Evolutionary conservation across 1,140 invertebrate species (phyloP), one percentile per base, ranked within the genome.

Genomic region (Elymnias hypermnestra): DNA sequence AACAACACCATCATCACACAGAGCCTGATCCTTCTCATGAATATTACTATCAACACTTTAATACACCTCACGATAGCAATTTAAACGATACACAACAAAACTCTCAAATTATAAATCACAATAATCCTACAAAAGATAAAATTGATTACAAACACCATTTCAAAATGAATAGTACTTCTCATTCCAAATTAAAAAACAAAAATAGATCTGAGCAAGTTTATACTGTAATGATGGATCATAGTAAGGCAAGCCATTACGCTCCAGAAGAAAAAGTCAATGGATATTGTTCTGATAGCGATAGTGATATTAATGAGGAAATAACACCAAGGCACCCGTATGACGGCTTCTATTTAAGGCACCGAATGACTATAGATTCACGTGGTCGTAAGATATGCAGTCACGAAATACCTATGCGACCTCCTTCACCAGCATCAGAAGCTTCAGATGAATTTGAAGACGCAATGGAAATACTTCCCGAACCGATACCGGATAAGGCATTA

Each of bases 281-380:
- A 19, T 56, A 68, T 53, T 51, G 53, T 5, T 62, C 55, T 10
- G 72, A 65, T 36, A 44, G 40, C 35, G 64, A 83, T 19, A 60
- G 53, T 42, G 66, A 81, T 31, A 42, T 53, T 19, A 60, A 64
- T 44, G 77, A 86, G 35, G 81, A 83, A 53, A 64, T 84, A 26
- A 65, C 53, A 43, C 79, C 81, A 12, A 70, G 83, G 38, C 86
- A 87, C 54, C 84, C 83, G 0, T 87, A 87, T 33, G 86, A 87
- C 63, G 82, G 78, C 13, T 87, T 74, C 57, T 87, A 86, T 49
- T 72, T 87, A 48, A 65, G 75, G 40, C 86, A 87, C 52, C 65
- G 53, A 53, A 57, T 62, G 28, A 77, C 76, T 35, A 63, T 86
- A 42, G 81, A 86, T 47, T 54, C 72, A n/a, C 56, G 58, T 9